phyloP scores from a whole-genome alignment of 2,113 vertebrate species.

The Nerophis lumbriciformis region DNA sequence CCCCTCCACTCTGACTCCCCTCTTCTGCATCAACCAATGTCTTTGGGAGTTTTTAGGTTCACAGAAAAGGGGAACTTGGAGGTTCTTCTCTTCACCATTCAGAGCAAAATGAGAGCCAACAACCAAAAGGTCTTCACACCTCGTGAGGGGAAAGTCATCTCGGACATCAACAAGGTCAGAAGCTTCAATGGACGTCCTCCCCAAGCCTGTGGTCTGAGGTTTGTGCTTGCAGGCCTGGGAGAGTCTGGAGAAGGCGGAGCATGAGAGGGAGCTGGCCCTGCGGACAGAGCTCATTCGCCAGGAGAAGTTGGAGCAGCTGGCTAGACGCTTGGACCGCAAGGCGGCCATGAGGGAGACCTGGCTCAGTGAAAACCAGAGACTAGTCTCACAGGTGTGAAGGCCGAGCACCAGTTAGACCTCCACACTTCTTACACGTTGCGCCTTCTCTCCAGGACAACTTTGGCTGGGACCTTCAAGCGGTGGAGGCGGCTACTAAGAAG shows the following conservation, averaged over 20 bases:
- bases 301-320: slow-evolving; percentile 98
- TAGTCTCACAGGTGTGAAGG: slow-evolving; percentile 53
- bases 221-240: slow-evolving; percentile 84
- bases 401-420: background rate
- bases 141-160: slow-evolving; percentile 95
- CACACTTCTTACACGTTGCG: no score
- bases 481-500: slow-evolving; percentile 95
- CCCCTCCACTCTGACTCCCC: no score
- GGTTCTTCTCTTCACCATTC: slow-evolving; percentile 95
- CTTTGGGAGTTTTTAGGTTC: slow-evolving; percentile 73
- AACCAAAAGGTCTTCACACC: slow-evolving; percentile 98
- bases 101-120: slow-evolving; percentile 98
- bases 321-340: slow-evolving; percentile 94
- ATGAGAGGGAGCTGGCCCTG: slow-evolving; percentile 94
- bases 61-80: slow-evolving; percentile 97
- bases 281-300: slow-evolving; percentile 95
- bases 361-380: slow-evolving; percentile 66
- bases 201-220: no score
- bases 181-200: background rate
- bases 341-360: slow-evolving; percentile 95
- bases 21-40: background rate
- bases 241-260: slow-evolving; percentile 98
- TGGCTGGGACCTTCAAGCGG: slow-evolving; percentile 94
- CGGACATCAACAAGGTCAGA: slow-evolving; percentile 88
- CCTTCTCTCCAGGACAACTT: slow-evolving; percentile 80